Evolutionary conservation across 2,797 vertebrate species (phyloP).

Genomic region (Apogon talboti): DNA sequence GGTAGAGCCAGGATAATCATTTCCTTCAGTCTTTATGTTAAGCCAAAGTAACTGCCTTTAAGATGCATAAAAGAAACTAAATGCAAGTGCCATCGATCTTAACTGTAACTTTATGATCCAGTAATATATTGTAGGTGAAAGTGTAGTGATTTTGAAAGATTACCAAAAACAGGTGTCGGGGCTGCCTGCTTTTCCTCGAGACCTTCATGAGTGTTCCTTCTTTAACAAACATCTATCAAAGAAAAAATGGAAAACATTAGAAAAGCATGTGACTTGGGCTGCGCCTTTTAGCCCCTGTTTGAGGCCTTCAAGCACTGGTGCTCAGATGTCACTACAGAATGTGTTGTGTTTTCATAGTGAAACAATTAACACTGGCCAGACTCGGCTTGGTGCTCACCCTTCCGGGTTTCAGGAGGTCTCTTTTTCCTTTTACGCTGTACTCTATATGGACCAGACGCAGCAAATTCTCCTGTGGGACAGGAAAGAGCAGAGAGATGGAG

Average conservation of each 20-base stretch:
- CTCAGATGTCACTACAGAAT: conserved; percentile 6
- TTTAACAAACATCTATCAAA: conserved; percentile 93
- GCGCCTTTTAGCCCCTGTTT: neutral
- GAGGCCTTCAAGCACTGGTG: neutral
- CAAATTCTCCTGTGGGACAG: conserved; percentile 89
- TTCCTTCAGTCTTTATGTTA: neutral
- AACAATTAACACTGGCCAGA: conserved; percentile 47
- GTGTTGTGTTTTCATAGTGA: conserved; percentile 24
- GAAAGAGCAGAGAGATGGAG: conserved; percentile 38
- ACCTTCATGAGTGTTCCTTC: conserved; percentile 97
- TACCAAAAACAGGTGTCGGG: conserved; percentile 96
- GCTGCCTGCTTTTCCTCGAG: conserved; percentile 89
- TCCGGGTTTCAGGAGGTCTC: conserved; percentile 91
- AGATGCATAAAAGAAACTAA: neutral
- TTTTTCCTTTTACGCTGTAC: conserved; percentile 92
- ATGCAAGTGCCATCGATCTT: no score
- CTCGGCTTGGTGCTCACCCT: conserved; percentile 86
- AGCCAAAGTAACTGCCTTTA: neutral
- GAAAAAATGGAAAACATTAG: conserved; percentile 14
- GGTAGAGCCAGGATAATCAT: neutral
- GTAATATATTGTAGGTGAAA: neutral
- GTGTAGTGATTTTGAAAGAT: conserved; percentile 30
- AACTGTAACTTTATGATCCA: neutral
- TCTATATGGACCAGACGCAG: conserved; percentile 96
- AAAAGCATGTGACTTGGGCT: neutral